Evolutionary conservation across 1,140 invertebrate genomes (phyloP).

Genomic region (Drosophila pachea): DNA sequence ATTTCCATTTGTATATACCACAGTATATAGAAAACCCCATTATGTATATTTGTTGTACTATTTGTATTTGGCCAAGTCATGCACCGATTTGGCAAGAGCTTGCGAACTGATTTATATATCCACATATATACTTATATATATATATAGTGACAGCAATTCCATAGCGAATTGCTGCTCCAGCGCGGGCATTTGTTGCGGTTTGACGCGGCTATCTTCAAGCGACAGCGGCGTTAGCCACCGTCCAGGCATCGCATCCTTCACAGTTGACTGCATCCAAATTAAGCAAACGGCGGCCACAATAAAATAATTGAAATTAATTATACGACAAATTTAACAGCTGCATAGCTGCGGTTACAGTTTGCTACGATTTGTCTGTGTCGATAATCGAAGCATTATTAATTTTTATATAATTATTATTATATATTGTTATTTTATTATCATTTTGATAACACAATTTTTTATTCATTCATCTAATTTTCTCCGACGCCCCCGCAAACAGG

Average conservation of each 20-base stretch:
- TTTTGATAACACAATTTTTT: conserved; percentile 3
- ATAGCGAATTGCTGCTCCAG: conserved; percentile 22
- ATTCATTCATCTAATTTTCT: not conserved
- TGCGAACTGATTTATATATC: not conserved
- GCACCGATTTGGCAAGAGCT: not conserved
- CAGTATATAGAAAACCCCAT: not conserved
- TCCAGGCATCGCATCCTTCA: conserved; percentile 70
- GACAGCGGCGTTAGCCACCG: conserved; percentile 44
- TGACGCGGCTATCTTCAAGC: conserved; percentile 68
- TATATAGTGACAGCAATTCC: not conserved
- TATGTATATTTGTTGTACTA: not conserved
- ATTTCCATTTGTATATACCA: not conserved
- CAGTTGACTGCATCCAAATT: conserved; percentile 73
- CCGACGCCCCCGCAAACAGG: conserved; percentile 69
- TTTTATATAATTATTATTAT: conserved; percentile 4
- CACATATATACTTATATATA: not conserved
- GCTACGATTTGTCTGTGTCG: conserved; percentile 60
- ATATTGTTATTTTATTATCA: conserved; percentile 25
- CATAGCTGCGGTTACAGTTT: conserved; percentile 65
- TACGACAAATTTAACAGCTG: conserved; percentile 69
- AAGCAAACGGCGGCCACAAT: conserved; percentile 65
- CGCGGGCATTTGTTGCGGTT: conserved; percentile 51
- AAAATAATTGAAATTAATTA: conserved; percentile 78
- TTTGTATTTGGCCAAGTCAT: not conserved
- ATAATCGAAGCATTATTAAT: conserved; percentile 44